Percentiles rank a stretch among this genome's conserved stretches.
phyloP scores from a whole-genome alignment of 2,797 vertebrate species.

The Bradypodion pumilum region DNA sequence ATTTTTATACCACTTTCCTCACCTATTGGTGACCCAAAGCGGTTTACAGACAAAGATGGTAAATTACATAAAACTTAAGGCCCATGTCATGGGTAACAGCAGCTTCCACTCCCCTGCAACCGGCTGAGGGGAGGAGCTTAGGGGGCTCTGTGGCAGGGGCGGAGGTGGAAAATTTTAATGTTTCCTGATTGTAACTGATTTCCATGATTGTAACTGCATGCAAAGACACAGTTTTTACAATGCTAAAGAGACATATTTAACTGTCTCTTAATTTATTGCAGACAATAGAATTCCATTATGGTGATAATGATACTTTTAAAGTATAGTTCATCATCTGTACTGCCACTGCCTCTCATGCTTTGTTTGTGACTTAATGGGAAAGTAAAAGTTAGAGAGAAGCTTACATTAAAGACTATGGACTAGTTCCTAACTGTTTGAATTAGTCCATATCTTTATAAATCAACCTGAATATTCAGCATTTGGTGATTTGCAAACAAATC shows the following conservation, averaged over 20 bases:
- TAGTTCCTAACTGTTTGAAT: background rate
- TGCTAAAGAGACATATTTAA: conserved; percentile 15
- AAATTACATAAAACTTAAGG: no score
- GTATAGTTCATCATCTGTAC: background rate
- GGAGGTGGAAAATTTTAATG: no score
- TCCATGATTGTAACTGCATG: background rate
- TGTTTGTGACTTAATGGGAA: background rate
- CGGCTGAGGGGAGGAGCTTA: no score
- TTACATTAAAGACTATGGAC: background rate
- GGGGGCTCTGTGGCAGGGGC: no score
- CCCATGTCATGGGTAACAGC: no score
- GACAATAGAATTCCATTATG: conserved; percentile 39
- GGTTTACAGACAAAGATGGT: no score
- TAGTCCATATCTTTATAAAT: no score
- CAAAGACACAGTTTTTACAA: conserved; percentile 2
- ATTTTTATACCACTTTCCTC: no score
- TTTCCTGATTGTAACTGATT: conserved; percentile 9
- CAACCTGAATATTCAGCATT: background rate
- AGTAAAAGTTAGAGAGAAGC: background rate
- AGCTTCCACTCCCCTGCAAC: no score
- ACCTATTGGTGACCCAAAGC: no score
- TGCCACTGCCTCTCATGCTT: background rate
- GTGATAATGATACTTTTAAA: background rate
- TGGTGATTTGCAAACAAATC: background rate
- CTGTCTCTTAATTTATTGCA: conserved; percentile 45